Base-by-base conservation (phyloP, 2,113 vertebrate genomes). In the Bubo scandiacus region DNA sequence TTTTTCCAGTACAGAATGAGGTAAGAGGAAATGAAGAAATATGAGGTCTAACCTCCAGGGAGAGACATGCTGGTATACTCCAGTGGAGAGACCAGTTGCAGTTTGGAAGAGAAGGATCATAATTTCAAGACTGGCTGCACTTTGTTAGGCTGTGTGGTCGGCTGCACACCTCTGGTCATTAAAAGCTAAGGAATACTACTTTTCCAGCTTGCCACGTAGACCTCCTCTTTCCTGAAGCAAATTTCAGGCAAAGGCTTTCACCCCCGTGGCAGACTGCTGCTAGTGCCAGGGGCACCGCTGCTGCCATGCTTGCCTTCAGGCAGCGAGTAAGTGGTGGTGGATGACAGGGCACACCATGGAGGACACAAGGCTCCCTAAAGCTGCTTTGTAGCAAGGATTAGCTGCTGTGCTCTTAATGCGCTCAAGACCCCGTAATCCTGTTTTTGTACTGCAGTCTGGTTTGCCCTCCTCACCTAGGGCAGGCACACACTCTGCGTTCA, bases 401-500 rank as follows among this genome's bases (percentile, higher is more conserved):
- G 70, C 38, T 10, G 1, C 80, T 93, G 89, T 47, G 85, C 42
- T 73, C 70, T 78, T 86, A 87, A 90, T 9, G 43, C 75, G 40
- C 58, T 91, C 36, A 91, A 32, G 29, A 59, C 27, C 29, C 49
- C 45, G 45, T 92, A 74, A 87, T 89, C 51, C 38, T 79, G 32
- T 15, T 71, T 72, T 58, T 89, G 77, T 9, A 2, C 47, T 49
- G 51, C 54, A 73, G 65, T 7, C 68, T 19, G 16, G 19, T 81
- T 91, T 75, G 63, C 8, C 5, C 18, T 74, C 36, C 26, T 91
- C 52, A 51, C 12, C 58, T 34, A 7, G 4, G 32, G 23, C 49
- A n/a, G 26, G 38, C 42, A 27, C 7, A 27, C 0, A 2, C 10
- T 25, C 34, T 47, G 3, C 3, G 3, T 0, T 2, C 4, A 1